Conservation (phyloP, 2,113 vertebrate species). For the Chamaetylas fuelleborni region DNA sequence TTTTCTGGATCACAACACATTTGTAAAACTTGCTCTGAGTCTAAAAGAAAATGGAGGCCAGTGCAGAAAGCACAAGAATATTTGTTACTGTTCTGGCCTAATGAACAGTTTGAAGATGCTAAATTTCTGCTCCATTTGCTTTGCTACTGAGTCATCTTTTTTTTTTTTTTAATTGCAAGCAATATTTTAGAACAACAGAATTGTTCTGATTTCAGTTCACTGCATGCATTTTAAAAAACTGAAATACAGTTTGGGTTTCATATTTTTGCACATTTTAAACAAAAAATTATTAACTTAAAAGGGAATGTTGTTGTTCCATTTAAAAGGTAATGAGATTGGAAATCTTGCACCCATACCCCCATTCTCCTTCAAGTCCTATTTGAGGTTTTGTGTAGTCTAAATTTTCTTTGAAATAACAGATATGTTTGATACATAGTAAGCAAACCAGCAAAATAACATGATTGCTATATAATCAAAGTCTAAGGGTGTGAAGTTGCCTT, state of each 20-base stretch:
- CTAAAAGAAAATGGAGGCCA: not conserved
- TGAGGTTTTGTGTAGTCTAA: conserved; percentile 5
- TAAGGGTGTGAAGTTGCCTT: not conserved
- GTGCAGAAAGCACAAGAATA: not conserved
- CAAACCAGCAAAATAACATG: not conserved
- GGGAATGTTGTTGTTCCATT: not conserved
- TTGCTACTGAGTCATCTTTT: not conserved
- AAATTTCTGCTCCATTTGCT: not conserved
- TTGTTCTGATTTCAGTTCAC: not conserved
- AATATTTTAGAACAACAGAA: conserved; percentile 1
- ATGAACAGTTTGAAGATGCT: conserved; percentile 1
- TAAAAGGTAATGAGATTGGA: conserved; percentile 7
- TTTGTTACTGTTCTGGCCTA: not conserved
- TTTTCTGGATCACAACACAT: not conserved
- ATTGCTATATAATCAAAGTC: conserved; percentile 28
- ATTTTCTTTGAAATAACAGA: conserved; percentile 43
- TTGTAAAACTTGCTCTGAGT: not conserved
- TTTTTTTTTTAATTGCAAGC: not conserved
- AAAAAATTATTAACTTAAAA: not conserved
- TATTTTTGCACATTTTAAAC: not conserved
- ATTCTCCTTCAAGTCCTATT: conserved; percentile 5
- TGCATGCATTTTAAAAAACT: not conserved
- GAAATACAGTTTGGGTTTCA: not conserved
- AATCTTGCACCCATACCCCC: not conserved
- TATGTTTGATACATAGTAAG: not conserved